Conservation (phyloP, 2,888 invertebrate species). For the Disparrhopalites patrizii region DNA sequence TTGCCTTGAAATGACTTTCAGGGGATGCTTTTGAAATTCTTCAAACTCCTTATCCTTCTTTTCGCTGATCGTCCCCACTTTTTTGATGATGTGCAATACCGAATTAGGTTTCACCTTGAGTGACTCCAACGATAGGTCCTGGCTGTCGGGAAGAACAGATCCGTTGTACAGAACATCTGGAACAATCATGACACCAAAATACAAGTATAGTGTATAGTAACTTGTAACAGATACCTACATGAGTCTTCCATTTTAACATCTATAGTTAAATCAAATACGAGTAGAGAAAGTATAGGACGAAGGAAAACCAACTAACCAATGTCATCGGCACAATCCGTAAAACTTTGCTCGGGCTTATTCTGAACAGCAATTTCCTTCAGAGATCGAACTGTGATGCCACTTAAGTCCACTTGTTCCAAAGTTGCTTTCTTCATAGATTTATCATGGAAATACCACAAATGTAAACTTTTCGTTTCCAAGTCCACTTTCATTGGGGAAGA, state of each 20-base stretch:
- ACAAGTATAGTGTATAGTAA: neutral
- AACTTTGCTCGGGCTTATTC: slow-evolving; percentile 3
- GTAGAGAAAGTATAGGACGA: too few relatives aligned
- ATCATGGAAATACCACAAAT: slow-evolving; percentile 24
- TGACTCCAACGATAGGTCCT: slow-evolving; percentile 14
- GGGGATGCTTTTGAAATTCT: neutral
- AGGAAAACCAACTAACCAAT: slow-evolving; percentile 13
- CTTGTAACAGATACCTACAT: neutral
- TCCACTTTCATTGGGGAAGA: neutral
- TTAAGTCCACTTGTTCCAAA: neutral
- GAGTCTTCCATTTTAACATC: neutral
- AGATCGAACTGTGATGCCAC: neutral
- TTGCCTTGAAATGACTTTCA: neutral
- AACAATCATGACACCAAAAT: neutral
- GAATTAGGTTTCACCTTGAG: slow-evolving; percentile 57
- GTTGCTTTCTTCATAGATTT: neutral
- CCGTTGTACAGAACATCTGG: slow-evolving; percentile 69
- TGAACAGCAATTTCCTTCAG: slow-evolving; percentile 21
- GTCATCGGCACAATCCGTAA: neutral
- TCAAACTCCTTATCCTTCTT: slow-evolving; percentile 53
- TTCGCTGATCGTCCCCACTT: slow-evolving; percentile 38
- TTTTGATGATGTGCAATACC: slow-evolving; percentile 56
- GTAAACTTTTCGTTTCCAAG: neutral
- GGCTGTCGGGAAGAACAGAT: slow-evolving; percentile 62
- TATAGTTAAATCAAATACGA: neutral